A percentile compares a stretch with the other conserved stretches of the same genome.
These are phyloP conservation scores for Copidosoma aretas DNA, from an alignment of 2,888 invertebrate genomes.

Conservation along the genomic window DNA sequence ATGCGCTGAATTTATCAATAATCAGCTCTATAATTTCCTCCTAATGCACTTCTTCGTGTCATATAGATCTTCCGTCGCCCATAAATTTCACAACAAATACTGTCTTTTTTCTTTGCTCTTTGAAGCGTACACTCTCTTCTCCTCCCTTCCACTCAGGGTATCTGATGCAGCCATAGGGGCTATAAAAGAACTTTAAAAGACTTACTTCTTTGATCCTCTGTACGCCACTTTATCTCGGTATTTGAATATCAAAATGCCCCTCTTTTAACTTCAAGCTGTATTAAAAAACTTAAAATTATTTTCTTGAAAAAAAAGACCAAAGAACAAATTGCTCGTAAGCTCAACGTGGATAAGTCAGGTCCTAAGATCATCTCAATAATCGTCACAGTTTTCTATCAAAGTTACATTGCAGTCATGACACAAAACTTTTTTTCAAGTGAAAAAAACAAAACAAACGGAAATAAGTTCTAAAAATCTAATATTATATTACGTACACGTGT, in stretches of 20 bases:
- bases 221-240: slow-evolving; percentile 29
- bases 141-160: slow-evolving; percentile 5
- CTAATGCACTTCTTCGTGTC: background rate
- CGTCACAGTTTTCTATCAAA: background rate
- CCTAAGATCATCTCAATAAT: background rate
- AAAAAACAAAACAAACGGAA: too few relatives aligned
- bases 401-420: background rate
- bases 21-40: too few relatives aligned
- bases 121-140: background rate
- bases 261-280: slow-evolving; percentile 24
- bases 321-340: background rate
- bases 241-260: slow-evolving; percentile 33
- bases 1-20: too few relatives aligned
- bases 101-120: background rate
- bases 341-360: background rate
- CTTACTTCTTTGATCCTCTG: slow-evolving; percentile 34
- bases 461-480: too few relatives aligned
- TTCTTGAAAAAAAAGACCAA: background rate
- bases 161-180: slow-evolving; percentile 20
- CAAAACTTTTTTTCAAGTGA: too few relatives aligned
- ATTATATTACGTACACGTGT: too few relatives aligned
- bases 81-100: background rate
- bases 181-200: slow-evolving; percentile 35
- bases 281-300: slow-evolving; percentile 24
- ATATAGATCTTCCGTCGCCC: background rate